Percentiles rank a stretch among this genome's conserved stretches.
Conservation (phyloP, 2,888 invertebrate species). For the Brachyptera risi region DNA sequence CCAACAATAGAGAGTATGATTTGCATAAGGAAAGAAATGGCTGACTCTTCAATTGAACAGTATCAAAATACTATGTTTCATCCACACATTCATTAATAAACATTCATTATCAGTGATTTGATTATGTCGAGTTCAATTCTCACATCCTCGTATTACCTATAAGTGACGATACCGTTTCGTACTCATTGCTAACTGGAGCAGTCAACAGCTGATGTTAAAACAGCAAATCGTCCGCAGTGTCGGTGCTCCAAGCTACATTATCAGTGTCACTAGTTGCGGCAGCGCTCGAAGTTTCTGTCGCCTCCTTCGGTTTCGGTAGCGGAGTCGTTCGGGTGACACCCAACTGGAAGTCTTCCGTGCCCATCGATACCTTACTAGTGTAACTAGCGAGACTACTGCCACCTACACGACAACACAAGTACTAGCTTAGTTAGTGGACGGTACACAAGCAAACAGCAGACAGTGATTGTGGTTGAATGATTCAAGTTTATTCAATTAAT, state of each 20-base stretch:
- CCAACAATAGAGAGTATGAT: too few species aligned
- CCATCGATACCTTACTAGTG: conserved; percentile 67
- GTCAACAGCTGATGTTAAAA: conserved; percentile 39
- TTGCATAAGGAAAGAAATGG: too few species aligned
- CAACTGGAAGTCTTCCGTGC: conserved; percentile 65
- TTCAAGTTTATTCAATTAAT: too few species aligned
- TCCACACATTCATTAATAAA: too few species aligned
- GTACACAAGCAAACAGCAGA: neutral
- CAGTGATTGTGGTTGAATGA: neutral
- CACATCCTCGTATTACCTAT: neutral
- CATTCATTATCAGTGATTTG: too few species aligned
- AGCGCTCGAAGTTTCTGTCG: conserved; percentile 33
- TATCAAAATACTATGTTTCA: too few species aligned
- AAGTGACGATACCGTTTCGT: neutral
- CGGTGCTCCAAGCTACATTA: conserved; percentile 44
- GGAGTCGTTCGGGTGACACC: conserved; percentile 65
- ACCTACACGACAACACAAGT: conserved; percentile 39
- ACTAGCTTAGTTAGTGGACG: too few species aligned
- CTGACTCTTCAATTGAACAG: too few species aligned
- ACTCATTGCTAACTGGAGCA: neutral
- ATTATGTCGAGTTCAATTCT: too few species aligned
- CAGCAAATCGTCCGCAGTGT: conserved; percentile 47
- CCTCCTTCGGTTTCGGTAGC: conserved; percentile 32
- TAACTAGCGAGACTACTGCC: conserved; percentile 66
- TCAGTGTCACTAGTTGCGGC: conserved; percentile 37